Conservation (phyloP, 2,113 vertebrate species). For the Cervus canadensis region DNA sequence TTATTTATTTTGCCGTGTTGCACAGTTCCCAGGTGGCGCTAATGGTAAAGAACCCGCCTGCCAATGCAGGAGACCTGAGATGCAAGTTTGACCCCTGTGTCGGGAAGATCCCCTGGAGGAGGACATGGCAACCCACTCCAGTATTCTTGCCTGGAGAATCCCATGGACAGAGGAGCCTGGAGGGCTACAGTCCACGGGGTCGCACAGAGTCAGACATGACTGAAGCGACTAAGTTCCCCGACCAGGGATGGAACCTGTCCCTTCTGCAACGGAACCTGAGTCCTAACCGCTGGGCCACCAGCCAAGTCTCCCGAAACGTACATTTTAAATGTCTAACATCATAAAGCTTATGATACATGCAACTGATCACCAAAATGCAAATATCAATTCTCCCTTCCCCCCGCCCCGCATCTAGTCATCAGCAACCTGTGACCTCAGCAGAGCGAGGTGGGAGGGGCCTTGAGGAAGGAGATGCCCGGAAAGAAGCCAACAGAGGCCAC, state of each 20-base stretch:
- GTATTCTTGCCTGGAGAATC: background rate
- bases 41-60: background rate
- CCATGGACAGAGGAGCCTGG: background rate
- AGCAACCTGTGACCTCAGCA: background rate
- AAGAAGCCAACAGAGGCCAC: background rate
- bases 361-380: background rate
- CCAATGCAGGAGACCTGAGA: accelerated
- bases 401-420: background rate
- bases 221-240: background rate
- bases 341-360: accelerated
- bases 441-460: accelerated
- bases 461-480: background rate
- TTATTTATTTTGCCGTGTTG: accelerated
- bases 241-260: background rate
- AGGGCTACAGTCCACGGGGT: background rate
- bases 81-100: background rate
- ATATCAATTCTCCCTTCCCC: background rate
- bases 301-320: accelerated
- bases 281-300: background rate
- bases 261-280: background rate
- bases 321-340: accelerated
- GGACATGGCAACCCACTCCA: background rate
- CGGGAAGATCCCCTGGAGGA: background rate
- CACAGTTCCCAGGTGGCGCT: background rate
- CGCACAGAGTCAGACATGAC: background rate